These are phyloP conservation scores for Epinotia bilunana DNA, from an alignment of 2,888 invertebrate genomes.

Conservation along the genomic window DNA sequence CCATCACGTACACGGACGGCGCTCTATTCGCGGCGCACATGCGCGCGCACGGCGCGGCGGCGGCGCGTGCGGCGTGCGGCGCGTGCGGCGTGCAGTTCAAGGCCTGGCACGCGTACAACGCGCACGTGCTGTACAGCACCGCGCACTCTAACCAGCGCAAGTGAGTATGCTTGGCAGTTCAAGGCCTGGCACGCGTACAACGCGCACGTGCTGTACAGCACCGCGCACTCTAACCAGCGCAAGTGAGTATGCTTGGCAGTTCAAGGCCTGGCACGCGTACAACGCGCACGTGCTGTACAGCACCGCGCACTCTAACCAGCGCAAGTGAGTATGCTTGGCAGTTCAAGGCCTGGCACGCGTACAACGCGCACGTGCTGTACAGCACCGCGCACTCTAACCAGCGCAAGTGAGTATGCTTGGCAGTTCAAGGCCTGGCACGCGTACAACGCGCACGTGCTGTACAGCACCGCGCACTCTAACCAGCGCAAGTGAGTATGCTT, in stretches of 20 bases:
- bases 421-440: conserved; percentile 20
- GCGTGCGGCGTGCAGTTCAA: conserved; percentile 40
- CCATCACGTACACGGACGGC: conserved; percentile 15
- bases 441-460: conserved; percentile 39
- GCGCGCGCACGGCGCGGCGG: conserved; percentile 33
- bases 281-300: too few species aligned
- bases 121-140: conserved; percentile 33
- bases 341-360: conserved; percentile 41
- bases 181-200: conserved; percentile 12
- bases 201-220: too few species aligned
- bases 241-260: too few species aligned
- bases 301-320: too few species aligned
- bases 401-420: neutral
- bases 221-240: too few species aligned
- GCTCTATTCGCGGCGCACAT: conserved; percentile 31
- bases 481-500: neutral
- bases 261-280: too few species aligned
- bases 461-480: conserved; percentile 25
- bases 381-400: conserved; percentile 24
- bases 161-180: conserved; percentile 28
- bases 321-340: conserved; percentile 11
- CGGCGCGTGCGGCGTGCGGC: conserved; percentile 34
- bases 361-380: conserved; percentile 39
- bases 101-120: conserved; percentile 41
- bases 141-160: conserved; percentile 21